Base-by-base conservation (phyloP, 2,113 vertebrate species). In the Equus quagga region DNA sequence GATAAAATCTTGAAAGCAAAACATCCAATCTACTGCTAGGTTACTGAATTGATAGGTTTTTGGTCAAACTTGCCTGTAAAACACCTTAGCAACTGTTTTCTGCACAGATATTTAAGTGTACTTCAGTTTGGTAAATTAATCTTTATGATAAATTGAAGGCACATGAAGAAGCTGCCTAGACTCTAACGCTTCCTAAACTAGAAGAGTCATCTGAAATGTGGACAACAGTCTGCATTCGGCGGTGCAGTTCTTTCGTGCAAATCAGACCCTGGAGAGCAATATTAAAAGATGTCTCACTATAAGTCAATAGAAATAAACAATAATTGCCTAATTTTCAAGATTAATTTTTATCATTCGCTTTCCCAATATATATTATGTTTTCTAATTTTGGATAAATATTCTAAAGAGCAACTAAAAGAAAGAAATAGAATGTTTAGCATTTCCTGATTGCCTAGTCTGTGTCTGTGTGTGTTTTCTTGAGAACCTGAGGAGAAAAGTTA, bases 381-480 rank as follows among this genome's bases (percentile, higher is more conserved):
- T 93, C 84, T 88, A 75, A 91, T 91, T 93, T 94, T 80, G 56
- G 49, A 44, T 92, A 85, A 88, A 81, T 91, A 94, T 44, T 87
- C 21, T 83, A 83, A 80, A 83, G 8, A 60, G 33, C 9, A 91
- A 26, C 24, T 56, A 88, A 88, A 80, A 84, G 13, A 13, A 82
- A 46, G 33, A 86, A 96, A 85, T 41, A 81, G 44, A 94, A 84
- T 69, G 0, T 60, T 75, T 80, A 82, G 1, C 15, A 72, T 92
- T 87, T 88, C 8, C 13, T 73, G 24, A 41, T 60, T 64, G 28
- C n/a, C 18, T 1, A 67, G 13, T 91, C 6, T 80, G 17, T 79
- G 13, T 91, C 6, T 80, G 17, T 65, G 17, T 79, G 6, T 82
- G 7, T 80, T 89, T 65, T 92, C 44, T 65, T 75, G 26, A 46